These are phyloP conservation scores for Caenorhabditis virilis DNA, from an alignment of 2,888 invertebrate species.

Conservation along the genomic window DNA sequence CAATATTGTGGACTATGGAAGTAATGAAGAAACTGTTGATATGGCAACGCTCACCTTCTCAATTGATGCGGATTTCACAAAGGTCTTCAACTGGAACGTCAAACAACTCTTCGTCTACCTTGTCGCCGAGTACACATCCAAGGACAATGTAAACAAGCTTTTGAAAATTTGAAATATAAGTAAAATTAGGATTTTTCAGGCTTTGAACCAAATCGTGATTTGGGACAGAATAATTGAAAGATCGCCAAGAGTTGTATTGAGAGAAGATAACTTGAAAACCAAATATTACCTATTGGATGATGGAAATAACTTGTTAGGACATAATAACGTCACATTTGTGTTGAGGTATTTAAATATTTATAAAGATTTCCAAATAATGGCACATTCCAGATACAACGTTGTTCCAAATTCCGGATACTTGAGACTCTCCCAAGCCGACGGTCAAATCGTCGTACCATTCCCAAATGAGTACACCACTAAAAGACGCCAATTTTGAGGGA, in stretches of 20 bases:
- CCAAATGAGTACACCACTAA: conserved; percentile 81
- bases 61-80: conserved; percentile 77
- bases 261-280: conserved; percentile 90
- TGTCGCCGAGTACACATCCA: conserved; percentile 91
- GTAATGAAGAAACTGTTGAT: conserved; percentile 90
- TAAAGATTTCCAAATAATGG: neutral
- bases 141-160: conserved; percentile 84
- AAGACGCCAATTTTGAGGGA: conserved; percentile 9
- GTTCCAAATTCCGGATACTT: conserved; percentile 96
- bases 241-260: conserved; percentile 88
- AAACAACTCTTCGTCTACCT: conserved; percentile 95
- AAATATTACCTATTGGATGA: conserved; percentile 99
- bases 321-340: conserved; percentile 90
- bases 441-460: conserved; percentile 86
- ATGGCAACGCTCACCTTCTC: conserved; percentile 93
- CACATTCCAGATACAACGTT: conserved; percentile 76
- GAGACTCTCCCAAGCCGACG: conserved; percentile 81
- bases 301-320: conserved; percentile 92
- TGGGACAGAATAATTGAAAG: conserved; percentile 98
- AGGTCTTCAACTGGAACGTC: conserved; percentile 94
- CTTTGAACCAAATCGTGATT: conserved; percentile 79
- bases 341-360: too few relatives aligned
- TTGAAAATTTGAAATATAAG: too few relatives aligned
- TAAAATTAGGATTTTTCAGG: conserved; percentile 69
- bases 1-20: conserved; percentile 93